Conservation (phyloP, 1,140 invertebrate genomes). For the Drosophila burlai region DNA sequence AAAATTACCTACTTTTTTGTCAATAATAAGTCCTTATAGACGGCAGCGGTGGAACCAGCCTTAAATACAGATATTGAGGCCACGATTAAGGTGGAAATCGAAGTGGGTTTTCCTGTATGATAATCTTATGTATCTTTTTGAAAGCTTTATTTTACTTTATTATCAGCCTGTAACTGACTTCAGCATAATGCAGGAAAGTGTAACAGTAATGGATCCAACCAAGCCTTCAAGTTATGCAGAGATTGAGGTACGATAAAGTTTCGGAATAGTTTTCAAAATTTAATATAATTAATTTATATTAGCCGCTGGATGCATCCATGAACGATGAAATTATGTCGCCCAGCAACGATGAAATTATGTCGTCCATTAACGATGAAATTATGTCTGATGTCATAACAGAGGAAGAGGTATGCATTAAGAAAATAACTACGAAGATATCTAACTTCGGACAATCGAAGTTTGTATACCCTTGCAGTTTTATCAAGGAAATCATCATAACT, state of each 20-base stretch:
- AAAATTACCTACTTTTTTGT: background rate
- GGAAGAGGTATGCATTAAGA: background rate
- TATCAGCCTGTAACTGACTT: background rate
- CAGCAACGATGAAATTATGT: background rate
- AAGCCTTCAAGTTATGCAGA: background rate
- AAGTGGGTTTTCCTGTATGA: background rate
- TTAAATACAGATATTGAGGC: background rate
- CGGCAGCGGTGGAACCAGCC: fast-evolving
- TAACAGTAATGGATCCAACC: background rate
- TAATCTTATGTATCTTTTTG: background rate
- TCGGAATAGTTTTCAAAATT: background rate
- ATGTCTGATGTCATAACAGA: background rate
- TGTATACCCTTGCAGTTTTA: too few species aligned
- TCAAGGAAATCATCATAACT: too few species aligned
- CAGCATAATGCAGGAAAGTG: background rate
- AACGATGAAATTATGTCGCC: background rate
- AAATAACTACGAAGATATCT: too few species aligned
- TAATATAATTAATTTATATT: background rate
- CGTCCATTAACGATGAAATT: background rate
- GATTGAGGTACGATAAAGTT: background rate
- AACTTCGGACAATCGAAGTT: too few species aligned
- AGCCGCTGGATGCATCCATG: background rate
- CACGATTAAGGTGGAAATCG: background rate
- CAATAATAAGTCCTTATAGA: background rate
- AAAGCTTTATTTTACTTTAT: too few species aligned